A percentile compares a stretch with the other conserved stretches of the same genome.
These are phyloP conservation scores for Scrobipalpa costella DNA, from an alignment of 2,888 invertebrate genomes.

Conservation along the genomic window DNA sequence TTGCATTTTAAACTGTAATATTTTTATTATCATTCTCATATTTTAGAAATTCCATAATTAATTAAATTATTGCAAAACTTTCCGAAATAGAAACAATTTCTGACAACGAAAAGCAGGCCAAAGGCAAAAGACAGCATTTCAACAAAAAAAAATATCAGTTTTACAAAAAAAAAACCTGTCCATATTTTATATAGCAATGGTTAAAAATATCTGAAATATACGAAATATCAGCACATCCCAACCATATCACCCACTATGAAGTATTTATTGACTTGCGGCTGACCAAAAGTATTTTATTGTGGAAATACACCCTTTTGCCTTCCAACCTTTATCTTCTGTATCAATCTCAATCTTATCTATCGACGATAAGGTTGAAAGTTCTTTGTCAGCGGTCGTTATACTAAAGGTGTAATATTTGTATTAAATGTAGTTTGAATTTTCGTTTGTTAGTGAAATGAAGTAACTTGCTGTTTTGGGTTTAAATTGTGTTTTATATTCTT, in stretches of 20 bases:
- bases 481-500: neutral
- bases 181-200: too few relatives aligned
- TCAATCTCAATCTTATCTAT: constrained; percentile 36
- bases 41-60: too few relatives aligned
- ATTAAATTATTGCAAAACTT: too few relatives aligned
- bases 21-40: too few relatives aligned
- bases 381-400: constrained; percentile 33
- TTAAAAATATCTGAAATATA: neutral
- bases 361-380: constrained; percentile 37
- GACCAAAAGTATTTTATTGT: constrained; percentile 78
- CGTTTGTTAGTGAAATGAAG: constrained; percentile 57
- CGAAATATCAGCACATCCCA: neutral
- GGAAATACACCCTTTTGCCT: constrained; percentile 65
- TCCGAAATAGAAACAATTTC: too few relatives aligned
- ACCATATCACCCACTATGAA: constrained; percentile 52
- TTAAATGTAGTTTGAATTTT: constrained; percentile 70
- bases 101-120: too few relatives aligned
- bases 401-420: constrained; percentile 62
- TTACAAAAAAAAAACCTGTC: too few relatives aligned
- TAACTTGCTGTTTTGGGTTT: constrained; percentile 44
- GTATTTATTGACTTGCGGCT: constrained; percentile 80
- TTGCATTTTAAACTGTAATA: too few relatives aligned
- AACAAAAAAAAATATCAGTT: neutral
- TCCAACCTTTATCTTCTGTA: constrained; percentile 2
- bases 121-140: too few relatives aligned